Evolutionary conservation across 2,888 invertebrate species (phyloP).

Genomic region (Epinotia nisella): DNA sequence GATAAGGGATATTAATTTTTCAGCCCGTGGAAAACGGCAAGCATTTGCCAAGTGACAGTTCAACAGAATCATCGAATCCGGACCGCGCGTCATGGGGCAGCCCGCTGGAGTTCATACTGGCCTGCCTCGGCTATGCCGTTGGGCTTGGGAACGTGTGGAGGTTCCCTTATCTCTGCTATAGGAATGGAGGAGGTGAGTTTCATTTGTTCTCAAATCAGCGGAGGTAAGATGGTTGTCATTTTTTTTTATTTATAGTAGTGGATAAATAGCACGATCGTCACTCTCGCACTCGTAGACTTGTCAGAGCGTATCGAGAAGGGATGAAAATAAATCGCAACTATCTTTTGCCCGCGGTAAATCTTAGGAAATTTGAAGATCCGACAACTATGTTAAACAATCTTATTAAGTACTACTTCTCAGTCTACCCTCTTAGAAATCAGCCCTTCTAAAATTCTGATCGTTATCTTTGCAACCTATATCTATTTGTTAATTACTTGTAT

Average conservation of each 20-base stretch:
- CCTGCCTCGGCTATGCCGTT: conserved; percentile 91
- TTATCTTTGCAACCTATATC: neutral
- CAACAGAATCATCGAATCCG: conserved; percentile 52
- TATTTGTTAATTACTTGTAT: neutral
- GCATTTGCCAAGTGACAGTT: conserved; percentile 45
- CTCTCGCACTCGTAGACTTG: no score
- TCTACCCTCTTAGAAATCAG: no score
- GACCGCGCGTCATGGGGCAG: conserved; percentile 85
- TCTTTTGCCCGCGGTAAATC: no score
- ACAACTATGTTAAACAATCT: no score
- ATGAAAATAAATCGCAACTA: no score
- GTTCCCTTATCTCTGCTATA: conserved; percentile 91
- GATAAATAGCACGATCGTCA: no score
- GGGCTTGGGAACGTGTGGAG: conserved; percentile 92
- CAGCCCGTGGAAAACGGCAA: conserved; percentile 58
- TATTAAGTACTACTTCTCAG: no score
- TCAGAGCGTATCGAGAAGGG: no score
- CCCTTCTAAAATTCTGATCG: neutral
- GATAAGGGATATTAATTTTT: conserved; percentile 46
- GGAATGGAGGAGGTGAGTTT: conserved; percentile 89
- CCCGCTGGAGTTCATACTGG: conserved; percentile 89
- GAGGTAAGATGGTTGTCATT: no score
- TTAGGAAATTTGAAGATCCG: no score
- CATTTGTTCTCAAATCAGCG: neutral
- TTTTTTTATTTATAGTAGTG: no score